Evolutionary conservation across 2,888 invertebrate species (phyloP).

Genomic region (Dryobotodes eremita): DNA sequence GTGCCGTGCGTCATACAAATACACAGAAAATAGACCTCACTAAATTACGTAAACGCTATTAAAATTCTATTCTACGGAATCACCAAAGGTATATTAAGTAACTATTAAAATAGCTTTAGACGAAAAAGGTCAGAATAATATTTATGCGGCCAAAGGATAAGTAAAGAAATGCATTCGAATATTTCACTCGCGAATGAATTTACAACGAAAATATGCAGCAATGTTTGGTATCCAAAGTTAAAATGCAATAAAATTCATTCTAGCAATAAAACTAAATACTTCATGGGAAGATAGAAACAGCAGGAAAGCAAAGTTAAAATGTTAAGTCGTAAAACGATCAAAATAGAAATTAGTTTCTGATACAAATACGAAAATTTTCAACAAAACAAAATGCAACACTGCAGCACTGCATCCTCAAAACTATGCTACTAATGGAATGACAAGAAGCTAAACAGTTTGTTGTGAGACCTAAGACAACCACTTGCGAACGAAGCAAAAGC

Average conservation of each 20-base stretch:
- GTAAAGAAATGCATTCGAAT: not conserved
- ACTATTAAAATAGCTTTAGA: not conserved
- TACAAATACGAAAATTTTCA: not conserved
- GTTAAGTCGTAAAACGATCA: not conserved
- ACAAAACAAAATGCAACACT: not conserved
- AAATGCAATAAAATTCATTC: not conserved
- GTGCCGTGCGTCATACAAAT: not conserved
- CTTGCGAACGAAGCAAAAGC: constrained; percentile 44
- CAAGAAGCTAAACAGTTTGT: constrained; percentile 35
- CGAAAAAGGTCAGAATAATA: not conserved
- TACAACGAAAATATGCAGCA: not conserved
- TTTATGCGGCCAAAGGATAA: not conserved
- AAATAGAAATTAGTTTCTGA: not conserved
- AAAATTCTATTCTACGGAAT: not conserved
- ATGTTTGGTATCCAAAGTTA: not conserved
- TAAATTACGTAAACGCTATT: not conserved
- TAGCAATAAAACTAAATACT: not conserved
- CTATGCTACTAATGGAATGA: constrained; percentile 14
- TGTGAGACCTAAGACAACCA: constrained; percentile 36
- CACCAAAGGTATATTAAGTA: not conserved
- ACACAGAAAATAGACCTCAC: not conserved
- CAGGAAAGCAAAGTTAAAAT: not conserved
- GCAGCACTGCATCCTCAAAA: constrained; percentile 4
- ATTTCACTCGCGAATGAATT: not conserved
- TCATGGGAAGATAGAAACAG: not conserved